Evolutionary conservation across 2,113 vertebrate species (phyloP), one percentile per base, ranked within the genome.

Genomic region (Microcebus lehilahytsara): DNA sequence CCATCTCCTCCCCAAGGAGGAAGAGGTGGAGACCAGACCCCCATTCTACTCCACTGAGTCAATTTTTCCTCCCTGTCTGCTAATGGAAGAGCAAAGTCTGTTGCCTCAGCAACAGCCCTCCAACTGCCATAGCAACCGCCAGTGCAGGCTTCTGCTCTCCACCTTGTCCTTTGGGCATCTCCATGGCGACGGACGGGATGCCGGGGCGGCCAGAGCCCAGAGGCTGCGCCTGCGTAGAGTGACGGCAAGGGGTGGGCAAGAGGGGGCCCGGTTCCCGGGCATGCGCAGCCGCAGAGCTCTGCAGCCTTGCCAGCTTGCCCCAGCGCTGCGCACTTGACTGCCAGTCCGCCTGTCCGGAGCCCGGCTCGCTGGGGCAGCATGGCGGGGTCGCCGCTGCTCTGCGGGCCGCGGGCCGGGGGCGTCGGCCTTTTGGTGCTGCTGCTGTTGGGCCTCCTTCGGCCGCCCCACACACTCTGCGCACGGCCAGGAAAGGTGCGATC

Each of bases 391-490:
- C 97, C 94, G 23, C 88, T 97, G 97, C 95, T 97, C 88, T 9
- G 91, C 90, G 95, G 95, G 97, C 94, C 98, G 96, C 93, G 97
- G 97, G 97, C 97, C 97, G 93, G 93, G 97, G 98, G 98, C 96
- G 94, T 96, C 46, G 85, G 96, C 92, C 75, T 98, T 93, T 71
- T 96, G 96, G 80, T 96, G 88, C 25, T 97, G 91, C 94, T 97
- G 80, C 93, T 97, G 75, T 60, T 96, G 46, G 94, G 95, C 42
- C 71, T 96, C 42, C 81, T 98, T 71, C 46, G 37, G 92, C 85
- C 90, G 11, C 96, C 88, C 49, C 46, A 66, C 0, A 85, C 85
- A 17, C 72, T 97, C 16, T 92, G 96, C 40, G 85, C 95, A 4
- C 72, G 97, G 88, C 96, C 91, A 0, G 72, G 95, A 78, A 98